Percentiles rank a stretch among this genome's conserved stretches.
Conservation (phyloP, 1,140 invertebrate genomes). For the Drosophila pachea region DNA sequence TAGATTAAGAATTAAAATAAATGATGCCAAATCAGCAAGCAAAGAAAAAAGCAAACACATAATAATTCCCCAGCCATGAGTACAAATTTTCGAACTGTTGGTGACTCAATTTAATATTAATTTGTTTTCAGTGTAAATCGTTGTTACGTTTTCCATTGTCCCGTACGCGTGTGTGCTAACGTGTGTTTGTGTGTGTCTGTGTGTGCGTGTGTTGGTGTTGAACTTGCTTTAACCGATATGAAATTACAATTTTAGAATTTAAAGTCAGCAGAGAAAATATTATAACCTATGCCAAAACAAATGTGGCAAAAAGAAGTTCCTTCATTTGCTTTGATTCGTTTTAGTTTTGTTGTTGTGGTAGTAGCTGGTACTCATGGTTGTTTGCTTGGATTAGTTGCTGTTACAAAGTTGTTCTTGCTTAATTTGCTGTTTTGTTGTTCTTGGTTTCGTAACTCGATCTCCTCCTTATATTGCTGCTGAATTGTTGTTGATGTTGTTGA, state of each 20-base stretch:
- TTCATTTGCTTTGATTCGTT: neutral
- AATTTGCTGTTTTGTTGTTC: constrained; percentile 9
- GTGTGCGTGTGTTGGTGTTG: neutral
- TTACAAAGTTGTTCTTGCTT: constrained; percentile 1
- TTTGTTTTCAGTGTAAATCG: neutral
- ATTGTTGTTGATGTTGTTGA: constrained; percentile 35
- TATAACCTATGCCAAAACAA: constrained; percentile 5
- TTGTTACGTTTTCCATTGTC: constrained; percentile 9
- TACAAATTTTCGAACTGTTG: constrained; percentile 12
- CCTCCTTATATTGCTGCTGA: constrained; percentile 23
- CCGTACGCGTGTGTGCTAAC: neutral
- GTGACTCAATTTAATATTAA: constrained; percentile 16
- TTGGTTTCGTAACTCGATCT: constrained; percentile 31
- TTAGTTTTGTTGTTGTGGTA: neutral
- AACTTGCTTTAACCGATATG: neutral
- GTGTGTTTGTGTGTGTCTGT: neutral
- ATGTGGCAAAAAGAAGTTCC: neutral
- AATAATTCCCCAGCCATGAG: constrained; percentile 24
- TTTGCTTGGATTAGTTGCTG: constrained; percentile 15
- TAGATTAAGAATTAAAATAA: constrained; percentile 5
- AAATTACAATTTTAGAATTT: constrained; percentile 36
- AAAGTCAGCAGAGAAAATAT: constrained; percentile 7
- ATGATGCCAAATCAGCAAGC: constrained; percentile 20
- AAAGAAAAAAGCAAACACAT: neutral
- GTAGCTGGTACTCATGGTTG: constrained; percentile 24